Percentiles rank a stretch among this genome's conserved stretches.
phyloP scores from a whole-genome alignment of 2,113 vertebrate genomes.

The Archocentrus centrarchus region DNA sequence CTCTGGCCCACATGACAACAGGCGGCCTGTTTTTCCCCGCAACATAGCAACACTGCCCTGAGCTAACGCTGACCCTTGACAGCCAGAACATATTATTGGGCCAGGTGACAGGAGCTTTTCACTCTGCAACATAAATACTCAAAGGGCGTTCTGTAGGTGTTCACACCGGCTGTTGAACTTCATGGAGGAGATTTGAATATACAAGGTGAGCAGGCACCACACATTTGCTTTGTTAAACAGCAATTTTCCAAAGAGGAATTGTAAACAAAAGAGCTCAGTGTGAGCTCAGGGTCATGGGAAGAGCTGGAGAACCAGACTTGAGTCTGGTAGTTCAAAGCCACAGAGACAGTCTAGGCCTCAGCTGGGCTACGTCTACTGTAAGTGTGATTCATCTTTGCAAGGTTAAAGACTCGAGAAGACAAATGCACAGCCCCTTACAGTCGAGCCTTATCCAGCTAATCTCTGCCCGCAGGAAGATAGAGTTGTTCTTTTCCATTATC shows the following conservation, averaged over 20 bases:
- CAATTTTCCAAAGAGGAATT: constrained; percentile 34
- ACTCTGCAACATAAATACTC: constrained; percentile 44
- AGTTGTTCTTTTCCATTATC: constrained; percentile 66
- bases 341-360: constrained; percentile 39
- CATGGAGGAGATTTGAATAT: constrained; percentile 43
- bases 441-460: constrained; percentile 44
- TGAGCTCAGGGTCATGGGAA: constrained; percentile 18
- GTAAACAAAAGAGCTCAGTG: constrained; percentile 40
- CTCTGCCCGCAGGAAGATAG: constrained; percentile 46
- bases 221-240: constrained; percentile 46
- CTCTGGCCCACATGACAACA: constrained; percentile 74
- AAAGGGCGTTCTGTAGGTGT: constrained; percentile 5
- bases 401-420: constrained; percentile 57
- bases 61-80: constrained; percentile 63
- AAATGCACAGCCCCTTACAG: constrained; percentile 42
- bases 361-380: constrained; percentile 37
- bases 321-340: constrained; percentile 49
- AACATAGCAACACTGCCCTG: constrained; percentile 69
- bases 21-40: constrained; percentile 65
- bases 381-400: constrained; percentile 61
- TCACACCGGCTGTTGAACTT: constrained; percentile 10
- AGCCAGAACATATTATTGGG: constrained; percentile 67
- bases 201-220: constrained; percentile 12
- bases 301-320: constrained; percentile 31
- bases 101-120: constrained; percentile 63